These are phyloP conservation scores for Helleia helle DNA, from an alignment of 2,888 invertebrate species.

Conservation along the genomic window DNA sequence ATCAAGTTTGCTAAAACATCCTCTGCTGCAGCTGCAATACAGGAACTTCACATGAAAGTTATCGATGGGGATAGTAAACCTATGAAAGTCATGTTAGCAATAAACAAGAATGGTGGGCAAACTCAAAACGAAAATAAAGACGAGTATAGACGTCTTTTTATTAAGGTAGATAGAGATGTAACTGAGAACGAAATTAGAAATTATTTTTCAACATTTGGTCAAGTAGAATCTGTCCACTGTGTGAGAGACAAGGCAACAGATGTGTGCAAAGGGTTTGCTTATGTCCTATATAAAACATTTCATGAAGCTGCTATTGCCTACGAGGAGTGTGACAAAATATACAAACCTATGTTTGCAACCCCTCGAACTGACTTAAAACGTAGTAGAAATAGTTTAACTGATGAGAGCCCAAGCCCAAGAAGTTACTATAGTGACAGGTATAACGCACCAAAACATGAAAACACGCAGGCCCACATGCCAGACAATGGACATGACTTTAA, in stretches of 20 bases:
- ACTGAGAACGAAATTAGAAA: constrained; percentile 83
- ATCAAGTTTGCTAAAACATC: constrained; percentile 93
- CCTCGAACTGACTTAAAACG: constrained; percentile 77
- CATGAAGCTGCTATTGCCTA: constrained; percentile 90
- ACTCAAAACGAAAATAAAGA: constrained; percentile 43
- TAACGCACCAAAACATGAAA: constrained; percentile 23
- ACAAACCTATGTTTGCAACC: constrained; percentile 92
- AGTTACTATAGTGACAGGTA: constrained; percentile 11
- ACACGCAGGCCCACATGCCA: constrained; percentile 18
- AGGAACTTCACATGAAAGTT: constrained; percentile 87
- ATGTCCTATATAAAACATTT: constrained; percentile 86
- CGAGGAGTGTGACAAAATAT: constrained; percentile 90
- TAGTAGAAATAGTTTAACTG: constrained; percentile 40
- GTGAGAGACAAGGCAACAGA: constrained; percentile 86
- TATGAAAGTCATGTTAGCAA: constrained; percentile 92
- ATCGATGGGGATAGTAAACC: constrained; percentile 83
- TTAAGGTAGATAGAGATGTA: constrained; percentile 86
- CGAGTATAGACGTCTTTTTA: constrained; percentile 81
- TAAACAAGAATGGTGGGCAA: constrained; percentile 52
- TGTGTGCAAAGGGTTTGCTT: constrained; percentile 90
- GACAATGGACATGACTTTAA: constrained; percentile 64
- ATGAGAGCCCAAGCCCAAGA: constrained; percentile 16
- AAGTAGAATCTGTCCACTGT: constrained; percentile 83
- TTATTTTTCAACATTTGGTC: constrained; percentile 92
- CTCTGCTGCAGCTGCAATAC: constrained; percentile 90